These are phyloP conservation scores for Cryptotermes secundus DNA, from an alignment of 1,140 invertebrate species.

Conservation along the genomic window DNA sequence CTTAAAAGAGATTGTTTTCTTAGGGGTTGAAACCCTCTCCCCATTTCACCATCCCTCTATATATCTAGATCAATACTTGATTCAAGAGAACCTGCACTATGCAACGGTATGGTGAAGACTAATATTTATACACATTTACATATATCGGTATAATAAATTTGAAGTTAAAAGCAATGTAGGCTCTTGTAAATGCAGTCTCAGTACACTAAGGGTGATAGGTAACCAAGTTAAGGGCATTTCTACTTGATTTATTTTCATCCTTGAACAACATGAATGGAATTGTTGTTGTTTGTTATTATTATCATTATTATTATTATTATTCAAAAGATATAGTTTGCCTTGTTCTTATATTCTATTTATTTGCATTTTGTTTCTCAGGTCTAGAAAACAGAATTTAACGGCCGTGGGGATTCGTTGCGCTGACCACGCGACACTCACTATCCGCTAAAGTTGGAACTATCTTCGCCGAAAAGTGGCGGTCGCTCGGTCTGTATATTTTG, in stretches of 20 bases:
- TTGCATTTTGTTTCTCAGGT: no score
- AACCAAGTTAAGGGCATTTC: not conserved
- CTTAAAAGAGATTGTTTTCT: constrained; percentile 20
- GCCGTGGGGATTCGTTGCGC: no score
- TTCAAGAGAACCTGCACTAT: not conserved
- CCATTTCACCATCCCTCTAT: not conserved
- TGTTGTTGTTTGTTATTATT: no score
- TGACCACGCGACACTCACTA: no score
- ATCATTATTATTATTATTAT: no score
- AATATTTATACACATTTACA: not conserved
- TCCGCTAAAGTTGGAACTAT: no score
- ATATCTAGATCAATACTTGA: not conserved
- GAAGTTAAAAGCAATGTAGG: no score
- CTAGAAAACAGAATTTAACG: no score
- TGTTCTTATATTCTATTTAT: no score
- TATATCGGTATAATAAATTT: not conserved
- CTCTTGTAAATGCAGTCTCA: not conserved
- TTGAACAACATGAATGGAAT: not conserved
- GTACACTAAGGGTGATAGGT: not conserved
- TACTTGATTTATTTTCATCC: not conserved
- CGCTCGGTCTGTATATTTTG: no score
- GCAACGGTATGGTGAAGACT: not conserved
- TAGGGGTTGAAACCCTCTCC: constrained; percentile 2
- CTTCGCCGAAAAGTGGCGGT: no score
- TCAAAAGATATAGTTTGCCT: no score